These are phyloP conservation scores for Dasyprocta punctata DNA, from an alignment of 2,113 vertebrate genomes.

Conservation along the genomic window DNA sequence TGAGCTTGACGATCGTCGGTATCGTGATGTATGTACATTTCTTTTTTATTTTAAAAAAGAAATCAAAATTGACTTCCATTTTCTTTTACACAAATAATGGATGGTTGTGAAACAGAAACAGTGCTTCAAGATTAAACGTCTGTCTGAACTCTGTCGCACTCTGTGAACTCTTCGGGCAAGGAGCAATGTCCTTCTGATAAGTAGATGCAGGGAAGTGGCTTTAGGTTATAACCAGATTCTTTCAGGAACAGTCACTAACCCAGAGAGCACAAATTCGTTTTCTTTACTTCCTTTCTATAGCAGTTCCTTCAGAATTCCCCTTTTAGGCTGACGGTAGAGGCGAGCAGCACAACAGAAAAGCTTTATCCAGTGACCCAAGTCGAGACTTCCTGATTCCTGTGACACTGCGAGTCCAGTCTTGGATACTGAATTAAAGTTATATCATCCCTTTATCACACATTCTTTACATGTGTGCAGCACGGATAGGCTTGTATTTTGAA, in stretches of 20 bases:
- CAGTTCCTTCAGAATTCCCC: slow-evolving; percentile 67
- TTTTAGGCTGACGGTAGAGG: neutral
- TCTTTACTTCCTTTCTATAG: slow-evolving; percentile 46
- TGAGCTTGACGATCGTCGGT: neutral
- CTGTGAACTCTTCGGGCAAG: neutral
- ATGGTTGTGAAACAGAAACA: neutral
- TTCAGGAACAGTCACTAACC: neutral
- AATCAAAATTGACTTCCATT: neutral
- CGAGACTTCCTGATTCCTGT: slow-evolving; percentile 29
- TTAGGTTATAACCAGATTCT: slow-evolving; percentile 21
- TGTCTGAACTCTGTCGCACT: neutral
- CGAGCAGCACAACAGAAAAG: neutral
- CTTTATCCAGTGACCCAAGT: neutral
- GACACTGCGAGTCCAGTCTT: neutral
- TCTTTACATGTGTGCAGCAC: neutral
- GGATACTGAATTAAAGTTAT: neutral
- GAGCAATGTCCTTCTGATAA: neutral
- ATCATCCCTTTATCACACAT: neutral
- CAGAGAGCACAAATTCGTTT: neutral
- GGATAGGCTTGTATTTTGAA: neutral
- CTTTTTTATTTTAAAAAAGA: slow-evolving; percentile 31
- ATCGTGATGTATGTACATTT: neutral
- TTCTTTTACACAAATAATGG: slow-evolving; percentile 4
- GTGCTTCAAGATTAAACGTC: neutral
- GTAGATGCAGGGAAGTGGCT: neutral